These are phyloP conservation scores for Monochamus saltuarius DNA, from an alignment of 1,140 invertebrate genomes.

Conservation along the genomic window DNA sequence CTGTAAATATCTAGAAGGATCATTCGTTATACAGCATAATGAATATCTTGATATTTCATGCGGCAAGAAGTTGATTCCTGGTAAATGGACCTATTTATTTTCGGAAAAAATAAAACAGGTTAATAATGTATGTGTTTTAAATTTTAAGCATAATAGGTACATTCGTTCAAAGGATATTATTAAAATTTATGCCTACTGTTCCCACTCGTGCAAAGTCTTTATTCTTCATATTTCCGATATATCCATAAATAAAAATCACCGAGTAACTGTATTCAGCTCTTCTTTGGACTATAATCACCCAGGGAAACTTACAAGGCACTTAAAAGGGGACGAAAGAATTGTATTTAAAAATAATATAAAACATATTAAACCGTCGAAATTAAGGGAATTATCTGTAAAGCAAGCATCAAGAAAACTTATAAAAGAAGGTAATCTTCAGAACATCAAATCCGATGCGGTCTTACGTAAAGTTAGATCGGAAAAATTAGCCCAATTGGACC, in stretches of 20 bases:
- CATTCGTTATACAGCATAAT: not conserved
- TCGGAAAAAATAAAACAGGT: not conserved
- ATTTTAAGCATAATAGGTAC: slow-evolving; percentile 1
- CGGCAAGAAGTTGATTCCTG: not conserved
- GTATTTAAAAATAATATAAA: not conserved
- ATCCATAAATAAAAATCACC: not conserved
- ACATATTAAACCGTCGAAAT: too few relatives aligned
- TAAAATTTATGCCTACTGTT: slow-evolving; percentile 1
- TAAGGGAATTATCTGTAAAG: not conserved
- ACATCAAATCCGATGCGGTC: not conserved
- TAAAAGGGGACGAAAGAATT: not conserved
- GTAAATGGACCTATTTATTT: not conserved
- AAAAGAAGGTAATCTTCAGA: not conserved
- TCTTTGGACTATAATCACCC: slow-evolving; percentile 1
- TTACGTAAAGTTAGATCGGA: not conserved
- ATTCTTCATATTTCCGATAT: not conserved
- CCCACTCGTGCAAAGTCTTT: slow-evolving; percentile 2
- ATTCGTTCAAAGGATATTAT: not conserved
- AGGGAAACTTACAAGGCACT: not conserved
- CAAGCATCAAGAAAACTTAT: not conserved
- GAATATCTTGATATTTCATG: not conserved
- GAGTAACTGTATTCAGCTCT: not conserved
- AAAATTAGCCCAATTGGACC: slow-evolving; percentile 2
- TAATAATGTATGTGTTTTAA: slow-evolving; percentile 7
- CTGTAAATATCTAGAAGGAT: slow-evolving; percentile 5